Base-by-base conservation (phyloP, 2,888 invertebrate genomes). In the Teinopalpus imperialis region DNA sequence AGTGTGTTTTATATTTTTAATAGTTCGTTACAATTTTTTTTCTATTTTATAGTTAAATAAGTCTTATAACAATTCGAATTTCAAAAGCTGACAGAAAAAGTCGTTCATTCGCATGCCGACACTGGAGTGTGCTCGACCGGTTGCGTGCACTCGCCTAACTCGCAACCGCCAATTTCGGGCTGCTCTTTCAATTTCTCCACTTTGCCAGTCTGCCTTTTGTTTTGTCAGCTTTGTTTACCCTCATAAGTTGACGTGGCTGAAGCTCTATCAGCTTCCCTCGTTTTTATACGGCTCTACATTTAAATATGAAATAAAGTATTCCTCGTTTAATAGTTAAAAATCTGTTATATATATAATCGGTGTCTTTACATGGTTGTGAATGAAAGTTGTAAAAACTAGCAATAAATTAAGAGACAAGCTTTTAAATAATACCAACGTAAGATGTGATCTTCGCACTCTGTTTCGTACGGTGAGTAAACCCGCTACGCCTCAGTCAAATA, bases 121-220 rank as follows among this genome's bases (percentile, higher is more conserved):
- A 10, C 31, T 39, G 13, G 39, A 45, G 45, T 40, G 34, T 27
- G 39, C 45, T 45, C 32, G 21, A 40, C 39, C 39, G 45, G 39
- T 20, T 45, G 45, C 45, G 45, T 45, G 39, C 43, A 34, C 45
- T 40, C 39, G 34, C 40, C 39, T 45, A 39, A 45, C 34, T 45
- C 32, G 6, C 37, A 27, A 18, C 20, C 39, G 44, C 23, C 37
- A 45, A 45, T 45, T 45, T 45, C 7, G 39, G 45, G 27, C n/a
- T 32, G 39, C 39, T 34, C 45, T 39, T 40, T 45, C 39, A 40
- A 45, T 45, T 45, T 34, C 29, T 40, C 40, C 45, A 45, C 34
- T 45, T 45, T 40, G 27, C 20, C 23, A 2, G 31, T 16, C 37
- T 10, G 21, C 32, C 32, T 40, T 45, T 45, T 45, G 39, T 45